These are phyloP conservation scores for Eptesicus fuscus DNA, from an alignment of 2,113 vertebrate genomes.

Conservation along the genomic window DNA sequence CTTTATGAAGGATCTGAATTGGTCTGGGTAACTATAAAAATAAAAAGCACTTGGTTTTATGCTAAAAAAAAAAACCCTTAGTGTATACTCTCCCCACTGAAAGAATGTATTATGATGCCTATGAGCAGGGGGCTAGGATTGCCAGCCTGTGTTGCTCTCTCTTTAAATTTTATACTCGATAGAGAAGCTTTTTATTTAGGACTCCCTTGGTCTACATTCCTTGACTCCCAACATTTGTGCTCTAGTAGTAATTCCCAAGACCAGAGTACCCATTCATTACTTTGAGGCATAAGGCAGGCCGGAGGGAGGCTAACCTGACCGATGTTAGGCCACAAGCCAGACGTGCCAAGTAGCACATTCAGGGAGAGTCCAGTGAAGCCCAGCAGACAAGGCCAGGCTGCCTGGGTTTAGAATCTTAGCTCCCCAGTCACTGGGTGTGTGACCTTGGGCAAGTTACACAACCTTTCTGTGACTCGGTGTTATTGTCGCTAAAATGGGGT, in stretches of 20 bases:
- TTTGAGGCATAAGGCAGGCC: background rate
- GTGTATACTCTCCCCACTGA: background rate
- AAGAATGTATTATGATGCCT: background rate
- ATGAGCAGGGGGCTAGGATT: background rate
- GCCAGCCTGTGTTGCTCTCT: background rate
- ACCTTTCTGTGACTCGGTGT: background rate
- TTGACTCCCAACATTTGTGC: background rate
- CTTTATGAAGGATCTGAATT: background rate
- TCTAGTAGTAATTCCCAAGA: background rate
- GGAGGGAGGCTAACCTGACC: background rate
- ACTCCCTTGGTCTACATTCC: background rate
- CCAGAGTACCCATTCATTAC: background rate
- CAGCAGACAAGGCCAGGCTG: background rate
- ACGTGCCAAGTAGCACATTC: fast-evolving
- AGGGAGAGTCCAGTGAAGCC: too few relatives aligned
- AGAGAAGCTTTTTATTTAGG: background rate
- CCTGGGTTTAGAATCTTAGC: background rate
- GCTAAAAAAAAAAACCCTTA: background rate
- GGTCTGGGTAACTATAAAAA: background rate
- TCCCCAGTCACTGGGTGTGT: background rate
- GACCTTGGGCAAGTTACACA: background rate
- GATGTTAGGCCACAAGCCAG: background rate
- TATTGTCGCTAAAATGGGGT: background rate
- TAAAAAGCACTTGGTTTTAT: background rate
- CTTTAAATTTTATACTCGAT: background rate